Evolutionary conservation across 1,140 invertebrate species (phyloP), one percentile per base, ranked within the genome.

Genomic region (Bicyclus anynana): DNA sequence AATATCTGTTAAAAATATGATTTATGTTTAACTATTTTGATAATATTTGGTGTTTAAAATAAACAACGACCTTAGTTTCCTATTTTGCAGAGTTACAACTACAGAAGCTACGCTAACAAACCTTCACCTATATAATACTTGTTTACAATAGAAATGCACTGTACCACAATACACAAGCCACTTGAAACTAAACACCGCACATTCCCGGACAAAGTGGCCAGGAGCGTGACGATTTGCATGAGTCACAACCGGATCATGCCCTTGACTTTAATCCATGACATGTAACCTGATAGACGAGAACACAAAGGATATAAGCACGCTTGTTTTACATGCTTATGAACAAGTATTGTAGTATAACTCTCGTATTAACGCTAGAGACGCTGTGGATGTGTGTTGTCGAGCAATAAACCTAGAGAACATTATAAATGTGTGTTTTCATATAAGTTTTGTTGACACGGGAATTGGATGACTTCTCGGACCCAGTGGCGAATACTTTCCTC

Each of bases 261-360:
- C 58, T 60, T 60, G 58, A 51, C 37, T 58, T 23, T 52, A 49
- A 52, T 58, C 49, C 38, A 37, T 35, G 48, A 50, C 35, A 48
- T 33, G 51, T 29, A 59, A 59, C 50, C 29, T 37, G 51, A 53
- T 27, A 49, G 1, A 44, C 42, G 10, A 5, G 38, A 3, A 1
- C 12, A 16, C 37, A 16, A 14, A 17, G 37, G 37, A 16, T 14
- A 7, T 40, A 16, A 40, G 9, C 16, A 40, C 13, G 5, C 23
- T 16, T 12, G 29, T 33, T 23, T 4, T 4, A 23, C 23, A 23
- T 2, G 2, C 7, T 23, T 23, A 7, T 23, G 23, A 23, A 23
- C 4, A 10, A 35, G 33, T 35, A 5, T 35, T 35, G 33, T n/a
- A n/a, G n/a, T n/a, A n/a, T n/a, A n/a, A n/a, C n/a, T n/a, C n/a